phyloP scores from a whole-genome alignment of 2,888 invertebrate species.

The Vanessa cardui region DNA sequence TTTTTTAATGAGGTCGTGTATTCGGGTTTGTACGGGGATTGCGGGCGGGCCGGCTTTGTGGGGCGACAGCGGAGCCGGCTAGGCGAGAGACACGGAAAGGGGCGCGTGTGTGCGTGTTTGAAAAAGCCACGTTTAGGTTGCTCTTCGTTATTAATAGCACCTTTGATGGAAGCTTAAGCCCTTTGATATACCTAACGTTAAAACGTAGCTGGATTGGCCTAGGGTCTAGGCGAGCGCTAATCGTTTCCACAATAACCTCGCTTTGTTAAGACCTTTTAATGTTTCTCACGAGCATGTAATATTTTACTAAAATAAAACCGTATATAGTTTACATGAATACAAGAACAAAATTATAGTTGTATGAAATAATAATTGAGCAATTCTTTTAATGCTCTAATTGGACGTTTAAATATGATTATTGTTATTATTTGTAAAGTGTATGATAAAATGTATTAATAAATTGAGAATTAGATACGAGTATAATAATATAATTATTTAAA shows the following conservation, averaged over 20 bases:
- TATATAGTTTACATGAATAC: too few relatives aligned
- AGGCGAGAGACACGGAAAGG: slow-evolving; percentile 60
- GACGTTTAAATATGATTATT: too few relatives aligned
- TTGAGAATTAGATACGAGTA: too few relatives aligned
- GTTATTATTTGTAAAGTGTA: too few relatives aligned
- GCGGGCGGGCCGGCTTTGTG: slow-evolving; percentile 64
- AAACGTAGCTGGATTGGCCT: slow-evolving; percentile 12
- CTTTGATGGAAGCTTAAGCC: slow-evolving; percentile 51
- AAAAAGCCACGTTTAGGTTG: slow-evolving; percentile 67
- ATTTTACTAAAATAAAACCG: too few relatives aligned
- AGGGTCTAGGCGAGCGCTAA: slow-evolving; percentile 10
- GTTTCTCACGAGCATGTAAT: background rate
- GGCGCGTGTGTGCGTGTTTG: slow-evolving; percentile 59
- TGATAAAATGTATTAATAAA: too few relatives aligned
- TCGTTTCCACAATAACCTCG: background rate
- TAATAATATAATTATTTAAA: too few relatives aligned
- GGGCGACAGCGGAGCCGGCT: slow-evolving; percentile 46
- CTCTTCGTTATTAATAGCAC: slow-evolving; percentile 69
- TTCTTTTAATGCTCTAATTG: too few relatives aligned
- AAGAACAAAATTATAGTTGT: too few relatives aligned
- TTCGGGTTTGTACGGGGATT: slow-evolving; percentile 63
- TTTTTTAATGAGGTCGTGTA: slow-evolving; percentile 81
- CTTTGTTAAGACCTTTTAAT: slow-evolving; percentile 1
- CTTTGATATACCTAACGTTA: slow-evolving; percentile 29
- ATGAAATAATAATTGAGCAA: too few relatives aligned